Evolutionary conservation across 2,113 vertebrate species (phyloP).

Genomic region (Buteo buteo): DNA sequence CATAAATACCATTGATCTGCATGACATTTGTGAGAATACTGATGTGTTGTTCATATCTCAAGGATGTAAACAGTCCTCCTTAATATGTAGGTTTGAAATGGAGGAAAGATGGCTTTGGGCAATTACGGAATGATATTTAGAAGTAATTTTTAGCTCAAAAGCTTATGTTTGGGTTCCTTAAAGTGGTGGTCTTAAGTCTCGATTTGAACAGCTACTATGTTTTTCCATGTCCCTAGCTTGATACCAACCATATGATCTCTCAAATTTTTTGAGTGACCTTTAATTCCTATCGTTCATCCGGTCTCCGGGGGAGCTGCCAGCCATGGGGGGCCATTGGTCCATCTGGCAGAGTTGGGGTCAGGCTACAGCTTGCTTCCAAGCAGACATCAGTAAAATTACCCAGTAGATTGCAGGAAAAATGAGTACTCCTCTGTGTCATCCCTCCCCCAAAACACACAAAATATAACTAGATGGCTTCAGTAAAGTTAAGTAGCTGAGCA

Average conservation of each 20-base stretch:
- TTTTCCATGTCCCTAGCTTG: neutral
- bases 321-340: neutral
- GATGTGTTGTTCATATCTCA: accelerated
- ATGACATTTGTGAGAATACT: neutral
- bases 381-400: neutral
- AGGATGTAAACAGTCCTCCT: neutral
- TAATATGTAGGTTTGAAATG: neutral
- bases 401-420: neutral
- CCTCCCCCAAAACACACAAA: neutral
- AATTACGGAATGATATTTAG: neutral
- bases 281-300: neutral
- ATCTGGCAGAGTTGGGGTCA: neutral
- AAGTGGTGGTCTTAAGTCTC: neutral
- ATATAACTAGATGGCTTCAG: neutral
- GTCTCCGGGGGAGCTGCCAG: neutral
- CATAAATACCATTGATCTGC: neutral
- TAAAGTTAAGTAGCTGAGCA: neutral
- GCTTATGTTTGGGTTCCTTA: neutral
- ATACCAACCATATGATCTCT: neutral
- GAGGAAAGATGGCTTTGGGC: neutral
- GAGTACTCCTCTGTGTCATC: neutral
- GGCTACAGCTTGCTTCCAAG: neutral
- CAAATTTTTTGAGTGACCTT: neutral
- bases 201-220: neutral
- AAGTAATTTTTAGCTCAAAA: neutral